Conservation (phyloP, 2,113 vertebrate genomes). For the Gnathonemus longibarbis region DNA sequence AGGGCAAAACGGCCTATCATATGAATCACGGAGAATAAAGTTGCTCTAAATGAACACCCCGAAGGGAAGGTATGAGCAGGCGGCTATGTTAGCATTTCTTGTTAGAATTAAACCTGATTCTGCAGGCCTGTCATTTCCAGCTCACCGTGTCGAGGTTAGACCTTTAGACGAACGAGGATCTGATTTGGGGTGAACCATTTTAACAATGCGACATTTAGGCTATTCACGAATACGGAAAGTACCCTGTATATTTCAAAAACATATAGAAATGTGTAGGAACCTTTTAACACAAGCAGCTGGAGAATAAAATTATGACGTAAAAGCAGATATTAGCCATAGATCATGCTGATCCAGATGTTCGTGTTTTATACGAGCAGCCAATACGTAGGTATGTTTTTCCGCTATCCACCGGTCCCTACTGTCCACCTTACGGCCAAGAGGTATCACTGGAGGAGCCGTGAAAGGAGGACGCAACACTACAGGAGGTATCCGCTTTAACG, state of each 20-base stretch:
- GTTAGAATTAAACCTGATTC: neutral
- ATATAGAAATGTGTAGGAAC: neutral
- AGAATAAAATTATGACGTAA: neutral
- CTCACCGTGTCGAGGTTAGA: neutral
- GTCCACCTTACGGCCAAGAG: neutral
- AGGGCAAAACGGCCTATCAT: neutral
- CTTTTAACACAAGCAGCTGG: neutral
- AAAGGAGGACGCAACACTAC: neutral
- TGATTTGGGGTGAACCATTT: neutral
- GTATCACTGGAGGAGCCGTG: neutral
- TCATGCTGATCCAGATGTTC: neutral
- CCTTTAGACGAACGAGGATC: neutral
- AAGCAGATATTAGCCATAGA: neutral
- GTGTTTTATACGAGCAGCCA: neutral
- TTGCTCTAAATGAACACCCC: neutral
- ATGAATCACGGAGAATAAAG: neutral
- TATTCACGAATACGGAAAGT: neutral
- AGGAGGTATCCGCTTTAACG: slow-evolving; percentile 13
- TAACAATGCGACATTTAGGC: neutral
- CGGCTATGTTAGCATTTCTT: neutral
- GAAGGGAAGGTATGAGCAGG: neutral
- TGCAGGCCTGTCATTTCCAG: neutral
- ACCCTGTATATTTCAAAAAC: neutral
- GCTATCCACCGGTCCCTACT: neutral
- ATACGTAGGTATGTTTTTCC: neutral